phyloP scores from a whole-genome alignment of 2,888 invertebrate species.

The Macrosoma leucophasiata region DNA sequence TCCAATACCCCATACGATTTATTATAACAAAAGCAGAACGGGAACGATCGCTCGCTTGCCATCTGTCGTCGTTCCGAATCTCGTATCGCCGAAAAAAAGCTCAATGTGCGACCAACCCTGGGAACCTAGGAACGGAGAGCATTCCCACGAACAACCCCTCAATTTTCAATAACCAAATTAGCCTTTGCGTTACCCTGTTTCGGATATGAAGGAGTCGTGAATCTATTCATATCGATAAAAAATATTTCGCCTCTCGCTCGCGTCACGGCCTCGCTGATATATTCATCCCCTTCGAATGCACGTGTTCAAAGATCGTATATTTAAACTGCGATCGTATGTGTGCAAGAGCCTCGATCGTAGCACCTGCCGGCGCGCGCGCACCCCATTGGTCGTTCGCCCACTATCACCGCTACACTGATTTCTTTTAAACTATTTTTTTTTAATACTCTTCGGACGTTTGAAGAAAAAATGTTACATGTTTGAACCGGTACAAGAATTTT shows the following conservation, averaged over 20 bases:
- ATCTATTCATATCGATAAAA: constrained; percentile 73
- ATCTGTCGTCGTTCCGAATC: constrained; percentile 74
- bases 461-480: constrained; percentile 70
- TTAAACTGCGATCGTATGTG: constrained; percentile 55
- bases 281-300: constrained; percentile 72
- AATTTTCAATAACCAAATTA: constrained; percentile 77
- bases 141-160: constrained; percentile 81
- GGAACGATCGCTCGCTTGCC: constrained; percentile 69
- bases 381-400: constrained; percentile 60
- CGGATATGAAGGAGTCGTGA: constrained; percentile 74
- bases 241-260: constrained; percentile 55
- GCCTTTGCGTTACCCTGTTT: constrained; percentile 77
- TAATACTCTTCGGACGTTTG: constrained; percentile 62
- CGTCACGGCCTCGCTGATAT: constrained; percentile 36
- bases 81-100: constrained; percentile 67
- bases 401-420: constrained; percentile 75
- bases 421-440: constrained; percentile 68
- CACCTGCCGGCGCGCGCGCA: constrained; percentile 70
- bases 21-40: constrained; percentile 68
- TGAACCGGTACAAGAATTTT: constrained; percentile 67
- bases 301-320: constrained; percentile 72
- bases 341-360: constrained; percentile 47
- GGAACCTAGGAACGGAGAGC: constrained; percentile 78
- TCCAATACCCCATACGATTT: constrained; percentile 71
- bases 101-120: constrained; percentile 76